Evolutionary conservation across 2,113 vertebrate species (phyloP), one percentile per base, ranked within the genome.

Genomic region (Macquaria australasica): DNA sequence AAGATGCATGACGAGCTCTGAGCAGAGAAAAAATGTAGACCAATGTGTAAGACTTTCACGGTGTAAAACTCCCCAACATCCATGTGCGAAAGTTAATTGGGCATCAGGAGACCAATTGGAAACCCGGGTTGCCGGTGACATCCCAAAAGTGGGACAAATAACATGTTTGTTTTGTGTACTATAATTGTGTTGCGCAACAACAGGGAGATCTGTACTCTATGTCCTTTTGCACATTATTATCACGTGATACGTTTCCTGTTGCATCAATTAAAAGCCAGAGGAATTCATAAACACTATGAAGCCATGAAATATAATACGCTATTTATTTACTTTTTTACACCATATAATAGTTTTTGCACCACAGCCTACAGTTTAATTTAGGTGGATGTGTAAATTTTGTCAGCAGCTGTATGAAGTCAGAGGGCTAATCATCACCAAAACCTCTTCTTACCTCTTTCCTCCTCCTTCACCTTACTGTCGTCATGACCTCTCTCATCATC

Each of bases 121-220:
- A 82, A 77, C 25, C 70, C 14, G 34, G 43, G 81, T 79, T 80
- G 23, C 71, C 25, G 68, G 83, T 82, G 84, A 83, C 72, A 90
- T 80, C 81, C 50, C 16, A 2, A 81, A 89, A 82, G 73, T 60
- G 15, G 59, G 53, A 82, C 56, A 87, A 83, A 87, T 90, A 94
- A 94, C 91, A 93, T 95, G 95, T 96, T 96, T 96, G 95, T 95
- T 87, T 88, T 68, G 73, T 85, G 71, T 58, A 60, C 79, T 74
- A 31, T 73, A 41, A 75, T 67, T 82, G 73, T 75, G 82, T 85
- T 63, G 86, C 73, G 14, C 84, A 70, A 90, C 87, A 88, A 89
- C 93, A 76, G 14, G 55, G 53, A 68, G 25, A 82, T 34, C 1
- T 74, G 70, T 56, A 80, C 77, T 20, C 25, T 2, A 5, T 80